Evolutionary conservation across 2,113 vertebrate genomes (phyloP), one percentile per base, ranked within the genome.

Genomic region (Pedionomus torquatus): DNA sequence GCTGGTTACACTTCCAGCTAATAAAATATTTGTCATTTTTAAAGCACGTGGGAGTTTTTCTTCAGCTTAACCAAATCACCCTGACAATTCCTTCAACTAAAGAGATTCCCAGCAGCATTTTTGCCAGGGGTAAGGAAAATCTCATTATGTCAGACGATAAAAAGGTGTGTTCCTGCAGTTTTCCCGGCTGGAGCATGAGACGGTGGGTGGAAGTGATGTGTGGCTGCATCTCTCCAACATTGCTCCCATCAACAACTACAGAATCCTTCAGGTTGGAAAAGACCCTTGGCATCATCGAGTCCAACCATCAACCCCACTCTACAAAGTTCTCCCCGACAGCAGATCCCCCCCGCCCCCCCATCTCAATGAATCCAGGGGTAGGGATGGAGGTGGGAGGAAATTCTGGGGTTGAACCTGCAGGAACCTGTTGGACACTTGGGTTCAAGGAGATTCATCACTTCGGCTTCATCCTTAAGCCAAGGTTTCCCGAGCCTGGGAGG

Each of bases 1-100:
- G 83, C 87, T 81, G 41, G 64, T 95, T 95, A 93, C 80, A 69
- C 83, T 91, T 93, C 86, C 92, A 97, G 60, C 77, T 93, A 93
- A 96, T 95, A 87, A 89, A 97, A 61, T 92, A 93, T 71, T 95
- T 93, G 95, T 95, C 95, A 76, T 95, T 58, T 93, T 64, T 55
- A n/a, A 71, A 89, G 93, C 83, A 58, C 6, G 3, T 37, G 68
- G 87, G 91, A 93, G 92, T 94, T 94, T 96, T 93, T 95, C 90
- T 94, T 93, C 71, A n/a, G 82, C 85, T 96, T 97, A 96, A 96
- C 83, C 70, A 68, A 87, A 95, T 95, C 95, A 95, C 80, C 64
- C 86, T 83, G 90, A 84, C 80, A 81, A 83, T 68, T 54, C 93
- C 89, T 93, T 66, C 35, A 54, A 17, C 71, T 65, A 55, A 81